phyloP scores from a whole-genome alignment of 2,797 vertebrate genomes.

The Halcyon chelicuti region DNA sequence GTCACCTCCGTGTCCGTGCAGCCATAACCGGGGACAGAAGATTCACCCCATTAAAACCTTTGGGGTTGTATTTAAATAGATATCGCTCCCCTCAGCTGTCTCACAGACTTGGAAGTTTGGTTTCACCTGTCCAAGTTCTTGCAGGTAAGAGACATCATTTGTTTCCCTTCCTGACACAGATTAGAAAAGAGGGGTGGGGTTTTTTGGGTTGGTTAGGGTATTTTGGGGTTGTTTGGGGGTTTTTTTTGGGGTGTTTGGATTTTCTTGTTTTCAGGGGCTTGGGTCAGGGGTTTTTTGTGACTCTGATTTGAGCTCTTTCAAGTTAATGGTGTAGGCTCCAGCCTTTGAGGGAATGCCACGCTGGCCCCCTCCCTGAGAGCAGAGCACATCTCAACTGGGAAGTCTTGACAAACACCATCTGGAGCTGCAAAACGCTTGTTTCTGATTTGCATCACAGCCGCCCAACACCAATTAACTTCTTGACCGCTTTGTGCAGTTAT shows the following conservation, averaged over 20 bases:
- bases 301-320: neutral
- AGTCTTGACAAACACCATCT: neutral
- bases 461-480: neutral
- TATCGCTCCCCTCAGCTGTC: neutral
- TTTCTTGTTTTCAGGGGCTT: neutral
- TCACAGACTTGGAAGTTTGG: neutral
- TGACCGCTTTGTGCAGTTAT: neutral
- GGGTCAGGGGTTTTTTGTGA: neutral
- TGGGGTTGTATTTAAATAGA: neutral
- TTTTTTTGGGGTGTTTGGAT: neutral
- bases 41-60: neutral
- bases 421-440: neutral
- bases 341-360: neutral
- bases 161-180: neutral
- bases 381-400: neutral
- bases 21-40: neutral
- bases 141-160: neutral
- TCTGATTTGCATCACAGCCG: neutral
- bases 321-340: neutral
- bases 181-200: rapidly evolving
- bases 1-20: rapidly evolving
- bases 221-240: neutral
- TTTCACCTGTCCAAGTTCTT: neutral
- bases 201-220: neutral
- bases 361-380: neutral